Conservation (phyloP, 2,113 vertebrate species). For the Lepus timidus region DNA sequence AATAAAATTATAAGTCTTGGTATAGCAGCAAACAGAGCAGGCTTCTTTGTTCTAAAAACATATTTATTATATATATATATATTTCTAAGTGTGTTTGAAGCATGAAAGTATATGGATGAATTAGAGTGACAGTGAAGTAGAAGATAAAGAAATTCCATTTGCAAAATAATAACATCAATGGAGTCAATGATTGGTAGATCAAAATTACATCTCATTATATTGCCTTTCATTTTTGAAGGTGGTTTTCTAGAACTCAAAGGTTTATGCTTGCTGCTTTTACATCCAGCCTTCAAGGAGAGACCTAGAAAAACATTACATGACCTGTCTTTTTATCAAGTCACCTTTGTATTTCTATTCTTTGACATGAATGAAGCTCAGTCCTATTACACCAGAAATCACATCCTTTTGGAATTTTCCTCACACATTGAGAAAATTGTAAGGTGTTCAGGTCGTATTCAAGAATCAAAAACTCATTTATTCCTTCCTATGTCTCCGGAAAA, state of each 20-base stretch:
- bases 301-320: not conserved
- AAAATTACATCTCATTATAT: not conserved
- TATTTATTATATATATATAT: not conserved
- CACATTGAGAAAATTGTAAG: not conserved
- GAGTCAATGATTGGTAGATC: not conserved
- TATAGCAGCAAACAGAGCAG: not conserved
- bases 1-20: not conserved
- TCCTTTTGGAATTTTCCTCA: not conserved
- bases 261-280: not conserved
- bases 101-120: not conserved
- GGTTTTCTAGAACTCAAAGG: not conserved
- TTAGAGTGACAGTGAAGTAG: not conserved
- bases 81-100: not conserved
- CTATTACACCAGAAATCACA: not conserved
- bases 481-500: not conserved
- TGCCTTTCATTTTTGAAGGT: not conserved
- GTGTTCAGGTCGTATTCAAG: not conserved
- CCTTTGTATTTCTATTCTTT: not conserved
- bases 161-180: not conserved
- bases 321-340: not conserved
- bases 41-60: not conserved
- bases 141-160: not conserved
- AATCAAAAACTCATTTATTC: not conserved
- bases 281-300: not conserved
- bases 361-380: not conserved